phyloP scores from a whole-genome alignment of 1,140 invertebrate genomes.

The Cepaea nemoralis region DNA sequence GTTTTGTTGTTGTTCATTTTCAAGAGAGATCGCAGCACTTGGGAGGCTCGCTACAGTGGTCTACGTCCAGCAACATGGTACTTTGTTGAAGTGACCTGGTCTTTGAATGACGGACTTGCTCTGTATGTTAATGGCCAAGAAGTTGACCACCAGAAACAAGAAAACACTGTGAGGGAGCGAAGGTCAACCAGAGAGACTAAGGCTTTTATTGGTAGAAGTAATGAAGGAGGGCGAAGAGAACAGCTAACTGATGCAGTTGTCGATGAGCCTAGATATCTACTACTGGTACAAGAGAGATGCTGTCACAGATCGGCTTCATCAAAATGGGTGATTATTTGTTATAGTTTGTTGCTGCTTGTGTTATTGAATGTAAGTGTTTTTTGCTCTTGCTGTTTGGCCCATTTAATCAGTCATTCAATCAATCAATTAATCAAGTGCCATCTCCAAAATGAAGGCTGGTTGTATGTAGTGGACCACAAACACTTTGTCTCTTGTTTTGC shows the following conservation, averaged over 20 bases:
- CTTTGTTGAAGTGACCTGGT: constrained; percentile 69
- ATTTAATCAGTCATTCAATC: too few relatives aligned
- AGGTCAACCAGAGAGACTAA: constrained; percentile 36
- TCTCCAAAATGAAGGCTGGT: too few relatives aligned
- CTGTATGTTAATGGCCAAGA: constrained; percentile 62
- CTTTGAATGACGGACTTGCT: constrained; percentile 50
- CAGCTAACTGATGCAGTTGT: constrained; percentile 53
- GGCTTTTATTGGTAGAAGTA: constrained; percentile 63
- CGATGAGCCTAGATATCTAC: constrained; percentile 65
- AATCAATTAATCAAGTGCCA: too few relatives aligned
- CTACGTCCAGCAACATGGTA: constrained; percentile 61
- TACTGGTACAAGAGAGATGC: constrained; percentile 59
- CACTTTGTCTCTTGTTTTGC: too few relatives aligned
- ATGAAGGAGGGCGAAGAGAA: constrained; percentile 46
- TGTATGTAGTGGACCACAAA: too few relatives aligned
- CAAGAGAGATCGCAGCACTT: constrained; percentile 33
- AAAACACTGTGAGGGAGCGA: constrained; percentile 22
- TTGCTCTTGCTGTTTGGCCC: too few relatives aligned
- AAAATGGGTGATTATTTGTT: constrained; percentile 58
- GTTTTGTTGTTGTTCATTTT: background rate
- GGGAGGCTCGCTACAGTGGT: constrained; percentile 46
- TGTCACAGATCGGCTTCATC: constrained; percentile 62
- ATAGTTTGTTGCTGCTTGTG: too few relatives aligned
- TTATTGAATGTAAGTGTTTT: too few relatives aligned
- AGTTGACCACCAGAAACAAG: constrained; percentile 43